Conservation (phyloP, 2,113 vertebrate genomes). For the Anser brachyrhynchus region DNA sequence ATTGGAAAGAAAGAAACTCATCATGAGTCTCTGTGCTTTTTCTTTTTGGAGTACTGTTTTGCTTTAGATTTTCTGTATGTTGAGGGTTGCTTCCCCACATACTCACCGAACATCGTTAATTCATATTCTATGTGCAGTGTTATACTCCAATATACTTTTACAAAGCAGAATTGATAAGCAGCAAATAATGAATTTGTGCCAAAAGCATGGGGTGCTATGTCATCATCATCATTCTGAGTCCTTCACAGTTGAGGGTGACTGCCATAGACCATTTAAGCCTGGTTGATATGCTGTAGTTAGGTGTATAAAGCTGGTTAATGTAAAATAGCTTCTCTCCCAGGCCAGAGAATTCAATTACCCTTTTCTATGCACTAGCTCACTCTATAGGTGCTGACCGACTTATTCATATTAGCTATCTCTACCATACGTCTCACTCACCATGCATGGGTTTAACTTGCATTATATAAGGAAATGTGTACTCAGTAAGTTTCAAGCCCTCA, state of each 20-base stretch:
- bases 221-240: background rate
- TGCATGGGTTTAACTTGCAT: background rate
- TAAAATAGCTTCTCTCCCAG: background rate
- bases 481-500: background rate
- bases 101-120: background rate
- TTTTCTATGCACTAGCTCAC: background rate
- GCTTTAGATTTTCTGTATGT: background rate
- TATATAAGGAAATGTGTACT: background rate
- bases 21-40: background rate
- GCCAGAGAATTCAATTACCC: background rate
- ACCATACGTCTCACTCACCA: background rate
- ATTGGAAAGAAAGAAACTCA: background rate
- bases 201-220: background rate
- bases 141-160: background rate
- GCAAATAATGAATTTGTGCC: background rate
- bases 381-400: background rate
- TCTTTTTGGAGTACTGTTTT: background rate
- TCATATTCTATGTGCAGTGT: background rate
- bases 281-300: background rate
- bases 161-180: background rate
- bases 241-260: background rate
- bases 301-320: rapidly evolving
- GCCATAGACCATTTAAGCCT: background rate
- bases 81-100: rapidly evolving
- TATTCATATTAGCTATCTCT: background rate